A percentile compares a stretch with the other conserved stretches of the same genome.
Evolutionary conservation across 2,888 invertebrate species (phyloP).

Genomic region (Chrysolina oricalcia): DNA sequence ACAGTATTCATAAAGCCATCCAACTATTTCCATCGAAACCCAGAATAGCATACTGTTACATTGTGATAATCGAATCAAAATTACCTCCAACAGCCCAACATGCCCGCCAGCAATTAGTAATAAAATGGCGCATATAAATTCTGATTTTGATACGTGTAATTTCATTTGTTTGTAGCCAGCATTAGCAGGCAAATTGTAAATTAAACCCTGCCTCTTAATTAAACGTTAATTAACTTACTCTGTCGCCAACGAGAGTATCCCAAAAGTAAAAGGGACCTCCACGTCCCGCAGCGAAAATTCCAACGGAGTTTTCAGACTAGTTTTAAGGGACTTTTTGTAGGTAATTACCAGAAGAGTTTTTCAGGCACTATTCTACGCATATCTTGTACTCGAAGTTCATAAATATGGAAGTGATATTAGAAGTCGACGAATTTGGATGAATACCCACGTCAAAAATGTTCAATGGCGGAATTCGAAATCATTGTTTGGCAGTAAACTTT

Average conservation of each 20-base stretch:
- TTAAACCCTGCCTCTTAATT: slow-evolving; percentile 9
- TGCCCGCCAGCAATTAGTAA: slow-evolving; percentile 14
- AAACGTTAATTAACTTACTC: slow-evolving; percentile 24
- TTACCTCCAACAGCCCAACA: background rate
- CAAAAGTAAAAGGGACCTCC: background rate
- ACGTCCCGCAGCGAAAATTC: slow-evolving; percentile 1
- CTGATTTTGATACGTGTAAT: slow-evolving; percentile 17
- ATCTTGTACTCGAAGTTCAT: background rate
- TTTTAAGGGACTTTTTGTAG: background rate
- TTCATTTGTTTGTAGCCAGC: slow-evolving; percentile 17
- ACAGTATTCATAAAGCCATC: background rate
- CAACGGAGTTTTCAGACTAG: background rate
- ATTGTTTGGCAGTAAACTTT: too few relatives aligned
- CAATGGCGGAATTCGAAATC: too few relatives aligned
- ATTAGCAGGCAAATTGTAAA: slow-evolving; percentile 25
- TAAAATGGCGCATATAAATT: slow-evolving; percentile 5
- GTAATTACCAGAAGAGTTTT: background rate
- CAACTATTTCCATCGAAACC: background rate
- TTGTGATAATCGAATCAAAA: slow-evolving; percentile 24
- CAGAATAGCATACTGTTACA: background rate
- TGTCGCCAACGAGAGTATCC: slow-evolving; percentile 11
- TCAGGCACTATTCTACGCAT: background rate
- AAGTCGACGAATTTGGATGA: background rate
- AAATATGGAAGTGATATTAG: background rate
- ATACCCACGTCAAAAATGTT: too few relatives aligned